phyloP scores from a whole-genome alignment of 2,797 vertebrate genomes.

The Lepus townsendii region DNA sequence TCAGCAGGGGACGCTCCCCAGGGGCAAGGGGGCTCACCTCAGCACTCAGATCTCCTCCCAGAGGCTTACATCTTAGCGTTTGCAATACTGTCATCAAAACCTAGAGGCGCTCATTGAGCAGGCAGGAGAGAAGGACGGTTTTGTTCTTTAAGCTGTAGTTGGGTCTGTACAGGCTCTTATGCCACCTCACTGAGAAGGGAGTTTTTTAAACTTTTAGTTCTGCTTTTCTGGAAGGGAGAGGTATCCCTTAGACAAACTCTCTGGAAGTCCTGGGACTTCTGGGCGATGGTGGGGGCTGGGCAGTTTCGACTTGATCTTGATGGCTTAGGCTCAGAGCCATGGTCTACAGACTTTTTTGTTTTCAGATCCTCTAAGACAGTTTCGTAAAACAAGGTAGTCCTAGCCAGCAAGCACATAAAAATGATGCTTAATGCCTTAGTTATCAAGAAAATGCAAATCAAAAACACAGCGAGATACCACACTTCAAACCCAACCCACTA shows the following conservation, averaged over 20 bases:
- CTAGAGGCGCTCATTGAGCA: not conserved
- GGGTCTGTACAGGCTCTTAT: not conserved
- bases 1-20: not conserved
- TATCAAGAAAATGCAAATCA: not conserved
- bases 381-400: not conserved
- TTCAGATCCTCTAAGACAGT: not conserved
- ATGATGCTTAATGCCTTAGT: not conserved
- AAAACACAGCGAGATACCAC: not conserved
- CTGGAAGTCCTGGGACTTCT: not conserved
- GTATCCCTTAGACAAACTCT: not conserved
- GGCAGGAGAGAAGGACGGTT: not conserved
- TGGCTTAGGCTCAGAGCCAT: not conserved
- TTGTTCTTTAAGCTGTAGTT: not conserved
- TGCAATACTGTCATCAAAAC: conserved; percentile 11
- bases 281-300: not conserved
- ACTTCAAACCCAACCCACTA: not conserved
- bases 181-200: not conserved
- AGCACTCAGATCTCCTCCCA: not conserved
- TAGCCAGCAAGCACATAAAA: not conserved
- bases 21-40: not conserved
- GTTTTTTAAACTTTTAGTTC: not conserved
- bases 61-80: not conserved
- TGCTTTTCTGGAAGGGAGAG: not conserved
- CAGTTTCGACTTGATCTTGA: not conserved
- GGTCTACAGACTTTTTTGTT: not conserved